Base-by-base conservation (phyloP, 1,140 invertebrate genomes). In the Nasonia giraulti region DNA sequence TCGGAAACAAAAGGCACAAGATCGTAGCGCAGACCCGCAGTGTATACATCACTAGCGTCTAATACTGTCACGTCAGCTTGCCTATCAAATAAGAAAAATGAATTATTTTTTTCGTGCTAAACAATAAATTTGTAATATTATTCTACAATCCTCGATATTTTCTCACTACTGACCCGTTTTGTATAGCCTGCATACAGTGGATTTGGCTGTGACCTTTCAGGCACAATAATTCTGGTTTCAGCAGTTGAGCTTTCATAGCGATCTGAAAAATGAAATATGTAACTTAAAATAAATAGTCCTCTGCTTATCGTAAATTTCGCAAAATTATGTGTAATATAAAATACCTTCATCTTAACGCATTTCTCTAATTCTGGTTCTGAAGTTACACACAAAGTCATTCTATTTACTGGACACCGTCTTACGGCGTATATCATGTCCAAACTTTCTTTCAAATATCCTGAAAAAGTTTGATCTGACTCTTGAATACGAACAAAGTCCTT, bases 31-130 rank as follows among this genome's bases (percentile, higher is more conserved):
- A 96, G 91, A 1, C 98, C 98, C 55, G 96, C 98, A 55, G 97
- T 98, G 89, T 99, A 98, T 77, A 99, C 97, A 92, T 99, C 98
- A 10, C 98, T 97, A 5, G 98, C 97, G 93, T 99, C 98, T 23
- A 99, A 93, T 2, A 98, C 95, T 62, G 96, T 94, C 20, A 99
- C 95, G 92, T 99, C 98, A n/a, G 97, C 97, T 66, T 94, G 88
- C 85, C 93, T 94, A 81, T 1, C 17, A 31, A 71, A 68, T 80
- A 5, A 23, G 69, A 40, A 47, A 71, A 73, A 11, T 78, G 37
- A 71, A 69, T 71, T 1, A 69, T 40, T 20, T 62, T 8, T 7
- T 40, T 40, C 27, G 27, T 27, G 27, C 27, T 27, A 27, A 27
- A 27, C 27, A 27, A 27, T 27, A 27, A 27, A 27, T 27, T 27